Conservation (phyloP, 2,797 vertebrate species). For the Mycteria americana region DNA sequence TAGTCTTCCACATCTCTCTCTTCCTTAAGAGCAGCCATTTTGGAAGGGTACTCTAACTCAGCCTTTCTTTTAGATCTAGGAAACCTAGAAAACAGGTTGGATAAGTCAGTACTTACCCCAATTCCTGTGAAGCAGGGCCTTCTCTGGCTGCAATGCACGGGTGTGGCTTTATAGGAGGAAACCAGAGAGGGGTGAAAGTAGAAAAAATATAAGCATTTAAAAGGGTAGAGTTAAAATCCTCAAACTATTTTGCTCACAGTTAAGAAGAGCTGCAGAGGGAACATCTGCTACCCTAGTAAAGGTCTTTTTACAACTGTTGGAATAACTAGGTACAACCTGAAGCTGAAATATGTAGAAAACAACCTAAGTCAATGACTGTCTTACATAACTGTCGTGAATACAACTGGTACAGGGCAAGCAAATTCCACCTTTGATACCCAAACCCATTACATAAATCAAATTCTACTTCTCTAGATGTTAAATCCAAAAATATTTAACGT, state of each 20-base stretch:
- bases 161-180: background rate
- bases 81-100: slow-evolving; percentile 65
- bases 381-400: background rate
- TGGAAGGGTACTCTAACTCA: slow-evolving; percentile 57
- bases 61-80: slow-evolving; percentile 60
- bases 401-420: background rate
- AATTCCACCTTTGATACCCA: background rate
- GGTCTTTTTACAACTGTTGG: background rate
- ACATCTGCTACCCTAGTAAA: background rate
- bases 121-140: background rate
- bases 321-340: background rate
- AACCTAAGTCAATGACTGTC: background rate
- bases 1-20: slow-evolving; percentile 71
- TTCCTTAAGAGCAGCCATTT: slow-evolving; percentile 71
- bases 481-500: background rate
- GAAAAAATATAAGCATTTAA: background rate
- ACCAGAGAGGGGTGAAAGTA: accelerated
- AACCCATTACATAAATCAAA: background rate
- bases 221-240: background rate
- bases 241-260: background rate
- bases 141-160: background rate
- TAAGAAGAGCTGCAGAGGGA: background rate
- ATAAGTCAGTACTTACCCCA: slow-evolving; percentile 43
- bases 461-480: background rate
- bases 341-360: background rate